Evolutionary conservation across 2,888 invertebrate species (phyloP).

Genomic region (Chrysolina oricalcia): DNA sequence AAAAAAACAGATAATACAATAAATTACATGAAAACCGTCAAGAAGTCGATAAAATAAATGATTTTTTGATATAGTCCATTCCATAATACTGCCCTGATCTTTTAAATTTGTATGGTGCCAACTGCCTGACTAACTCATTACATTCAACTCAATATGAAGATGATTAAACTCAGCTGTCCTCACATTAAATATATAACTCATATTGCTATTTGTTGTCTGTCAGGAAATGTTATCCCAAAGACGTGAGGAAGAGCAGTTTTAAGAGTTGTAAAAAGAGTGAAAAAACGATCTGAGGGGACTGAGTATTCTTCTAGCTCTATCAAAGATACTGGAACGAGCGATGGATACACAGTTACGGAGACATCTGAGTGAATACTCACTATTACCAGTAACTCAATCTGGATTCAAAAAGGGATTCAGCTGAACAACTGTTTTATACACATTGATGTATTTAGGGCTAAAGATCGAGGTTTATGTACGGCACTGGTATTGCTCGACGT

Average conservation of each 20-base stretch:
- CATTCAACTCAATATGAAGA: not conserved
- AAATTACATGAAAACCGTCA: not conserved
- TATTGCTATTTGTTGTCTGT: not conserved
- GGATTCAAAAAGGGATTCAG: slow-evolving; percentile 3
- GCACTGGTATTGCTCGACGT: not conserved
- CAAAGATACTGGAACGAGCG: not conserved
- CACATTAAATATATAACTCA: too few species aligned
- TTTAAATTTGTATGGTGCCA: not conserved
- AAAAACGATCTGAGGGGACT: not conserved
- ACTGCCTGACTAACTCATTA: not conserved
- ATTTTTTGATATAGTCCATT: not conserved
- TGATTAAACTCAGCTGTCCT: not conserved
- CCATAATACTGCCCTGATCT: not conserved
- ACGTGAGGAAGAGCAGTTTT: not conserved
- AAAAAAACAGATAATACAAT: not conserved
- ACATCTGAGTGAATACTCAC: slow-evolving; percentile 7
- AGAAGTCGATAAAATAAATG: not conserved
- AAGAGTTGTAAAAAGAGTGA: not conserved
- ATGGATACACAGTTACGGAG: slow-evolving; percentile 2
- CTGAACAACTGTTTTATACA: too few species aligned
- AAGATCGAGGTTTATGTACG: not conserved
- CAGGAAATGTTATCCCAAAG: not conserved
- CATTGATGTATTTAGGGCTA: not conserved
- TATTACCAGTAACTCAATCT: slow-evolving; percentile 3
- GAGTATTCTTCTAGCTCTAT: not conserved